Percentiles rank a stretch among this genome's conserved stretches.
Conservation (phyloP, 2,888 invertebrate species). For the Odontocolon sp. region DNA sequence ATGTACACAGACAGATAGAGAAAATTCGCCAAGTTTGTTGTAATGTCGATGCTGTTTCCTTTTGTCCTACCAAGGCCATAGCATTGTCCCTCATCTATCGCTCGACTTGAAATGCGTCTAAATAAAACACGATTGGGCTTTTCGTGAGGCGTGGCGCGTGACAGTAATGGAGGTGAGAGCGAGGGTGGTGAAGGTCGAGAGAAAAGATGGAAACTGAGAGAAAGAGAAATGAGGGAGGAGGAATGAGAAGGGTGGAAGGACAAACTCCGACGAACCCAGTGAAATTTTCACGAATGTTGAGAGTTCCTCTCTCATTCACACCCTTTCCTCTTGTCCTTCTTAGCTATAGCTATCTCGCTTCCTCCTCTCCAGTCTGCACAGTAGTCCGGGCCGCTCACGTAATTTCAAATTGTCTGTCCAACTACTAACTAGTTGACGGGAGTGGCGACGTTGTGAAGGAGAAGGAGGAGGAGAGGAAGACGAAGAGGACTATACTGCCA, state of each 20-base stretch:
- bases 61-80: constrained; percentile 27
- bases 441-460: constrained; percentile 29
- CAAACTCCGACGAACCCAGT: constrained; percentile 34
- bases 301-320: constrained; percentile 47
- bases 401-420: constrained; percentile 75
- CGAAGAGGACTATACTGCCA: not conserved
- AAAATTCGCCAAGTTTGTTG: constrained; percentile 53
- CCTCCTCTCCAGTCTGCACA: constrained; percentile 20
- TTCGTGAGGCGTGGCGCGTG: constrained; percentile 59
- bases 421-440: constrained; percentile 74
- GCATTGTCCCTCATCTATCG: constrained; percentile 9
- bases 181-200: constrained; percentile 27
- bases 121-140: constrained; percentile 69
- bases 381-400: constrained; percentile 63
- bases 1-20: not conserved
- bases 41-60: constrained; percentile 38
- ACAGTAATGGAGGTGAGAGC: constrained; percentile 60
- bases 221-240: constrained; percentile 27
- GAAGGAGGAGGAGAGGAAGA: constrained; percentile 15
- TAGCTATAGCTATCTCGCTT: constrained; percentile 12
- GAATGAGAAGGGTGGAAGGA: not conserved
- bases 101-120: constrained; percentile 44
- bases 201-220: constrained; percentile 2
- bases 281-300: constrained; percentile 55
- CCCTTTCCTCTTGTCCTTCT: not conserved